Base-by-base conservation (phyloP, 2,888 invertebrate genomes). In the Protonemura montana region DNA sequence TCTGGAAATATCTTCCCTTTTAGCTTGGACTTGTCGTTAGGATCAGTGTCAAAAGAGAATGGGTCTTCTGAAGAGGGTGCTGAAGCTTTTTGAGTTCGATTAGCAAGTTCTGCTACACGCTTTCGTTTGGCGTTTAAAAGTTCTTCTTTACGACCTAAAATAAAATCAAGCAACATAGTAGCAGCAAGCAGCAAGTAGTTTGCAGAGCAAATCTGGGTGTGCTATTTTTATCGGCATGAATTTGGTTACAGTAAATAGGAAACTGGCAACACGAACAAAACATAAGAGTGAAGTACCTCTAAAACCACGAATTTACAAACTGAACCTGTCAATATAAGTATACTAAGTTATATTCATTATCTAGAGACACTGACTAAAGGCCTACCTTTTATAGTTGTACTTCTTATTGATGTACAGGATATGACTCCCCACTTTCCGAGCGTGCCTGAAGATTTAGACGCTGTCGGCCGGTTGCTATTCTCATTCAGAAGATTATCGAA, bases 361-460 rank as follows among this genome's bases (percentile, higher is more conserved):
- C n/a, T n/a, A n/a, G n/a, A n/a, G n/a, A n/a, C n/a, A n/a, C n/a
- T n/a, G n/a, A n/a, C 35, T 35, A 35, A 3, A 10, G 35, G 35
- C 35, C 35, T n/a, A 88, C 88, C 86, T 85, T 86, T 95, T 88
- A 92, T 90, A 89, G 94, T 94, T 89, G 95, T 93, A 90, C 95
- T 97, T 90, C 98, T 93, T 88, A 97, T 96, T 2, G 97, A 97
- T 29, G 98, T 98, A 91, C 97, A 98, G 88, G 97, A 97, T 90
- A 97, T 97, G 91, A 97, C 97, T 89, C 98, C 98, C 97, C 98
- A 98, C 93, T 97, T 97, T 89, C 98, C 98, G 89, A 98, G 96
- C 42, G 97, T 97, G 88, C 97, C 98, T 89, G 97, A 96, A 41
- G 97, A 97, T 89, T 97, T 95, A 85, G 97, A 96, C 86, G 97